Evolutionary conservation across 2,797 vertebrate species (phyloP).

Genomic region (Centropyge bicolor): DNA sequence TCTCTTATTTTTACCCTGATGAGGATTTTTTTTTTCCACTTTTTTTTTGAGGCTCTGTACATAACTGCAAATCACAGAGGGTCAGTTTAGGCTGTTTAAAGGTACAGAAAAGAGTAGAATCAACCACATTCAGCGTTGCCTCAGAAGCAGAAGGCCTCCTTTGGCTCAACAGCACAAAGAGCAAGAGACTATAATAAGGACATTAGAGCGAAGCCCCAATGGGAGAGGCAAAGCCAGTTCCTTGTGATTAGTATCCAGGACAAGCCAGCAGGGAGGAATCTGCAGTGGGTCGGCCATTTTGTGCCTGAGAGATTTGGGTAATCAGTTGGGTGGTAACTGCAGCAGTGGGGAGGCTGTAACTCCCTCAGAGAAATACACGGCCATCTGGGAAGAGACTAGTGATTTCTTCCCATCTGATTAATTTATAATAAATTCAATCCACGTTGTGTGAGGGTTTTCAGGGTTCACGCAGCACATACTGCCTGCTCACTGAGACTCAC

Average conservation of each 20-base stretch:
- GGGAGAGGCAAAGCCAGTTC: constrained; percentile 40
- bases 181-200: constrained; percentile 35
- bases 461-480: not conserved
- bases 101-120: constrained; percentile 24
- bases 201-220: constrained; percentile 38
- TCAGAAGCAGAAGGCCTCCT: constrained; percentile 40
- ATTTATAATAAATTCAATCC: constrained; percentile 12
- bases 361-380: constrained; percentile 20
- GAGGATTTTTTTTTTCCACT: not conserved
- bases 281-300: constrained; percentile 58
- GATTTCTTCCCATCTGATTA: constrained; percentile 4
- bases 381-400: constrained; percentile 30
- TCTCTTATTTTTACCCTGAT: not conserved
- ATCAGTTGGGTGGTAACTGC: constrained; percentile 48
- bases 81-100: constrained; percentile 15
- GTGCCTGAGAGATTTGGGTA: constrained; percentile 51
- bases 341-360: constrained; percentile 34
- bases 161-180: constrained; percentile 24
- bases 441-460: not conserved
- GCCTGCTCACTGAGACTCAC: constrained; percentile 31
- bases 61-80: not conserved
- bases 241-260: constrained; percentile 60
- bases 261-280: constrained; percentile 44
- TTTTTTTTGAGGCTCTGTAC: not conserved
- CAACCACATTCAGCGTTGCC: constrained; percentile 35